Conservation (phyloP, 2,113 vertebrate species). For the Pogonocichla stellata region DNA sequence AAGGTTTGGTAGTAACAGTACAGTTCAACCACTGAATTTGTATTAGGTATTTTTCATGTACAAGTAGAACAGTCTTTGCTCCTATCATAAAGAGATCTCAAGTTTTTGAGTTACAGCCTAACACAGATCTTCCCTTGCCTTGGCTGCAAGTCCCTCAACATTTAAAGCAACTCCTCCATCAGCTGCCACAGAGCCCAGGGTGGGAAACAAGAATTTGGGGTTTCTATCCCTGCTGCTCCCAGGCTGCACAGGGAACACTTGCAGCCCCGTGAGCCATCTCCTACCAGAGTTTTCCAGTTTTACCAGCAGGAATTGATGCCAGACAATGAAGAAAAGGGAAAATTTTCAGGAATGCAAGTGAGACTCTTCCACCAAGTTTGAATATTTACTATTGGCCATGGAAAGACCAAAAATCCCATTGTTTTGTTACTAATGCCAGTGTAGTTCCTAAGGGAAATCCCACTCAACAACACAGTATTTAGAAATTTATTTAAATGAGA, state of each 20-base stretch:
- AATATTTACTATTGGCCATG: neutral
- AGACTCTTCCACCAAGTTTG: neutral
- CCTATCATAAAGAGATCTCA: neutral
- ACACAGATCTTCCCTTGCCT: neutral
- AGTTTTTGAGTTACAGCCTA: neutral
- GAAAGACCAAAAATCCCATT: neutral
- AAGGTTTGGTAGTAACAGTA: neutral
- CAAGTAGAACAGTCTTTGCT: neutral
- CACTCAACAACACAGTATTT: neutral
- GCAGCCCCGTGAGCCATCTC: neutral
- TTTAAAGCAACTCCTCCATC: neutral
- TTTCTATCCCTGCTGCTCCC: neutral
- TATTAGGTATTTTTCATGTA: neutral
- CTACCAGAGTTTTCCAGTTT: neutral
- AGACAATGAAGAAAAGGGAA: neutral
- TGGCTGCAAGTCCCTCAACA: neutral
- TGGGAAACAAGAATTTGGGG: neutral
- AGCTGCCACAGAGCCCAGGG: neutral
- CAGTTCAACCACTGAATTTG: neutral
- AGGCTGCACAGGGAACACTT: neutral
- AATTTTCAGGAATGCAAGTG: neutral
- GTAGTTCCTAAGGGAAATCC: neutral
- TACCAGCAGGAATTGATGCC: neutral
- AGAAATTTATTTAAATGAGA: neutral
- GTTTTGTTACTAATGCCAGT: neutral